Conservation (phyloP, 2,888 invertebrate genomes). For the Polyploca ridens region DNA sequence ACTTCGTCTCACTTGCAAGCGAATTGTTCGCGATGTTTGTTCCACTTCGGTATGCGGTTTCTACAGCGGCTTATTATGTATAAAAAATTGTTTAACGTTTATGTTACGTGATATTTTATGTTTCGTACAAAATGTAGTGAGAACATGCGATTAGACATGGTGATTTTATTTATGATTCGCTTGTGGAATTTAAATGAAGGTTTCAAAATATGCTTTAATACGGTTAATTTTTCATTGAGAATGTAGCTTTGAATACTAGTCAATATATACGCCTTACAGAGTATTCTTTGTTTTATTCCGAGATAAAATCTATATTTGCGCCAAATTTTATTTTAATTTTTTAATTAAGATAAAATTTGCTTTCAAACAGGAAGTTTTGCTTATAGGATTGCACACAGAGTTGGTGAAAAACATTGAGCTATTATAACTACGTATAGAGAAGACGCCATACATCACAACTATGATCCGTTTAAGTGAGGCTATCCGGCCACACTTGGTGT, state of each 20-base stretch:
- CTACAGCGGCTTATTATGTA: not conserved
- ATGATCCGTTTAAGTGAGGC: too few species aligned
- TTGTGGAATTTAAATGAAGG: not conserved
- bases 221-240: not conserved
- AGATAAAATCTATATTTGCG: too few species aligned
- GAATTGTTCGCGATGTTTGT: slow-evolving; percentile 1
- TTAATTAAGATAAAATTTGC: too few species aligned
- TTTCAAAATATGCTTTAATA: not conserved
- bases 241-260: not conserved
- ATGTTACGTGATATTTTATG: slow-evolving; percentile 2
- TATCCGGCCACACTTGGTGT: too few species aligned
- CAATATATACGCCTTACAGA: too few species aligned
- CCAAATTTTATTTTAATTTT: too few species aligned
- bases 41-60: not conserved
- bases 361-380: too few species aligned
- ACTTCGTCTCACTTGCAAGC: not conserved
- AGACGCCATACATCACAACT: too few species aligned
- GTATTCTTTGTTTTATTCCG: too few species aligned
- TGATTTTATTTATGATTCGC: not conserved
- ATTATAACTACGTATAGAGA: too few species aligned
- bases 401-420: too few species aligned
- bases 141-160: not conserved
- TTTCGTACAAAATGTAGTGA: not conserved
- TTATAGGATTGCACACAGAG: too few species aligned
- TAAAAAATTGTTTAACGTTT: slow-evolving; percentile 2